Evolutionary conservation across 2,113 vertebrate species (phyloP), one percentile per base, ranked within the genome.

Genomic region (Amphiprion ocellaris): DNA sequence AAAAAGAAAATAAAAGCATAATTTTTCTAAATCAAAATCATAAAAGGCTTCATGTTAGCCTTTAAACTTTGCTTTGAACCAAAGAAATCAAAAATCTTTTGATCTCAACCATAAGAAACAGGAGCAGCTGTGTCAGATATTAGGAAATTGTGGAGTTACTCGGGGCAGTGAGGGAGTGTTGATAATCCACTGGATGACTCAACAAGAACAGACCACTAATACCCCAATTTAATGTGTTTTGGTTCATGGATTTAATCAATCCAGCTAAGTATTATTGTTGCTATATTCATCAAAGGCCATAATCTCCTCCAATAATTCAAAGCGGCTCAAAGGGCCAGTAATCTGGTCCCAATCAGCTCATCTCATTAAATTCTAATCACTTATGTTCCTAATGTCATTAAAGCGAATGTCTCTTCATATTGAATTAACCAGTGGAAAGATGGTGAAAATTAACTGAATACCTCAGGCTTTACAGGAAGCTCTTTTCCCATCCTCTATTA

Each of bases 401-500:
- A 63, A 74, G 49, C 2, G 41, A 21, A 26, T 24, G 56, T 67
- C 68, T 79, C 16, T 59, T 84, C 86, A 30, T 82, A 47, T 47
- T 77, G 86, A 89, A 74, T 82, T 23, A 62, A 75, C 60, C 73
- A 67, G 84, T 66, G 84, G 64, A 80, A 56, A 55, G 41, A 60
- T 30, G 71, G 66, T 44, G 74, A 55, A 77, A 80, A 77, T 76
- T 23, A 54, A 79, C 14, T 23, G 64, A 72, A 80, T 87, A 90
- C 91, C 89, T 92, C 60, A 88, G 46, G 69, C 71, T 58, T 85
- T 79, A 90, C 61, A 49, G 73, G 88, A 83, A 74, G 84, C 55
- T 65, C 77, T 67, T 65, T 86, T 81, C 33, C 83, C 79, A 37
- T 62, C 74, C 67, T 90, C 92, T 93, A 93, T 4, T 83, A 81